Evolutionary conservation across 1,140 invertebrate species (phyloP).

Genomic region (Dinoponera quadriceps): DNA sequence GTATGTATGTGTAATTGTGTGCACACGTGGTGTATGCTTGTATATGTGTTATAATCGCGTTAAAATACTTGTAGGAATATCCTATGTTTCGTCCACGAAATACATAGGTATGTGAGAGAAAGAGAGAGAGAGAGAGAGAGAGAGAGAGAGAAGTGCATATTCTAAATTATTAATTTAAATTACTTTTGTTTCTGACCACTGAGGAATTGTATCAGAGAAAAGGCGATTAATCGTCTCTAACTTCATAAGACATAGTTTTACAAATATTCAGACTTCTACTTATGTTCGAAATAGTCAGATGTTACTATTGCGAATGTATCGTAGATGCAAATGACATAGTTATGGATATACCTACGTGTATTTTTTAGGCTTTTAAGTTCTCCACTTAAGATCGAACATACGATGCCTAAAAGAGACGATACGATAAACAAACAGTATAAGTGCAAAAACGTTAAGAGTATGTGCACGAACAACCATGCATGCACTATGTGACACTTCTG

Average conservation of each 20-base stretch:
- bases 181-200: slow-evolving; percentile 18
- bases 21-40: slow-evolving; percentile 59
- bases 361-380: slow-evolving; percentile 53
- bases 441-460: slow-evolving; percentile 56
- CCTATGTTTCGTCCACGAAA: slow-evolving; percentile 30
- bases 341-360: slow-evolving; percentile 58
- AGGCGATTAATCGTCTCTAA: slow-evolving; percentile 6
- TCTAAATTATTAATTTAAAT: slow-evolving; percentile 16
- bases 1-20: slow-evolving; percentile 59
- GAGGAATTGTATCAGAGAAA: slow-evolving; percentile 20
- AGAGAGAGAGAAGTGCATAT: no score
- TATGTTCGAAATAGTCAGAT: background rate
- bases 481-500: slow-evolving; percentile 67
- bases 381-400: slow-evolving; percentile 57
- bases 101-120: slow-evolving; percentile 26
- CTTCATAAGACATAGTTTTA: background rate
- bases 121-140: no score
- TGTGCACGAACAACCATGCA: slow-evolving; percentile 58
- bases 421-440: slow-evolving; percentile 49
- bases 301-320: background rate
- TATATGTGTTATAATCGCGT: slow-evolving; percentile 19
- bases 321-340: background rate
- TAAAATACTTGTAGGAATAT: slow-evolving; percentile 64
- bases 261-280: slow-evolving; percentile 10
- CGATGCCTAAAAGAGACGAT: slow-evolving; percentile 56